These are phyloP conservation scores for Enteromius afrohamiltoni DNA, from an alignment of 2,797 vertebrate genomes.

Conservation along the genomic window DNA sequence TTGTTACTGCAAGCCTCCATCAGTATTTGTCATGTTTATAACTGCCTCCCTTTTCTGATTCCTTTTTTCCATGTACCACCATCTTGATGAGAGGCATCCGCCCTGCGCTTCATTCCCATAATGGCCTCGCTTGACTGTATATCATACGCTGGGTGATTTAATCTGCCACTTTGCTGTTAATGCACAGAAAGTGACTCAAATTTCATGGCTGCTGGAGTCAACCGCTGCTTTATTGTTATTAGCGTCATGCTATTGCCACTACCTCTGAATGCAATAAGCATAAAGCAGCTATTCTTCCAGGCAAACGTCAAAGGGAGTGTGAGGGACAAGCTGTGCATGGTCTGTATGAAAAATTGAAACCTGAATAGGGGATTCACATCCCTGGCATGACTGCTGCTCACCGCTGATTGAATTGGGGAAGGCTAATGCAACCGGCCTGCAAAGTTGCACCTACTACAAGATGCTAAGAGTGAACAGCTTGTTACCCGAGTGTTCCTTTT, in stretches of 20 bases:
- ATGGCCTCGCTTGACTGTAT: slow-evolving; percentile 63
- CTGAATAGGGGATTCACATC: slow-evolving; percentile 62
- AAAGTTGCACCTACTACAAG: slow-evolving; percentile 7
- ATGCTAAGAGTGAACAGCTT: slow-evolving; percentile 9
- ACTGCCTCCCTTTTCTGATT: slow-evolving; percentile 14
- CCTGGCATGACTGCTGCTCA: slow-evolving; percentile 39
- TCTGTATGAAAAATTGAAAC: slow-evolving; percentile 51
- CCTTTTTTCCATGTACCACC: background rate
- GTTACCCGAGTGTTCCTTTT: slow-evolving; percentile 42
- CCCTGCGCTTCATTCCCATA: slow-evolving; percentile 19
- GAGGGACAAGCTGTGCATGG: slow-evolving; percentile 43
- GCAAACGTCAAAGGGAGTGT: slow-evolving; percentile 61
- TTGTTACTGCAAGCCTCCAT: slow-evolving; percentile 35
- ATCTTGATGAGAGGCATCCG: slow-evolving; percentile 35
- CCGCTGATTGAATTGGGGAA: slow-evolving; percentile 60
- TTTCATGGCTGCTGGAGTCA: slow-evolving; percentile 69
- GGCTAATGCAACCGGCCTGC: slow-evolving; percentile 40
- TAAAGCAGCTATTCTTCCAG: slow-evolving; percentile 64
- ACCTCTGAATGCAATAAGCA: slow-evolving; percentile 58
- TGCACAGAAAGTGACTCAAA: slow-evolving; percentile 70
- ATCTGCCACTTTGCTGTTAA: slow-evolving; percentile 71
- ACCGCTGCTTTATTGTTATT: slow-evolving; percentile 68
- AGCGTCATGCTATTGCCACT: slow-evolving; percentile 61
- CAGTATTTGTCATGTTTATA: slow-evolving; percentile 37
- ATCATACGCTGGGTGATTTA: slow-evolving; percentile 70